These are phyloP conservation scores for Cabera pusaria DNA, from an alignment of 2,888 invertebrate genomes.

Conservation along the genomic window DNA sequence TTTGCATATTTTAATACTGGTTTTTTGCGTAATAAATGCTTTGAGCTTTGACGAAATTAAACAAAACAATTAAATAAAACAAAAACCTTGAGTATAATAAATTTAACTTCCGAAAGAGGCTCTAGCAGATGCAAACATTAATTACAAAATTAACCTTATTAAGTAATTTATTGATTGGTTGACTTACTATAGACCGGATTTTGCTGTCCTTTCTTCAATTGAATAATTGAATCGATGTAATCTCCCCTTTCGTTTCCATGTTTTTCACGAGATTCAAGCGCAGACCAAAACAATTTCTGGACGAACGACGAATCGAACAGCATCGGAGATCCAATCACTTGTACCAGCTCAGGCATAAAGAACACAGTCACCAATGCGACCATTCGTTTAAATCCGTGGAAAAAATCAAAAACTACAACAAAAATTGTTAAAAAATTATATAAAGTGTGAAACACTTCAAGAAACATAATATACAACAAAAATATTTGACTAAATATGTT, in stretches of 20 bases:
- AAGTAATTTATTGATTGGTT: no score
- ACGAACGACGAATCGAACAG: slow-evolving; percentile 33
- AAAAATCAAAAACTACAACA: slow-evolving; percentile 32
- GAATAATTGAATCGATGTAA: slow-evolving; percentile 35
- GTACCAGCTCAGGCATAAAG: slow-evolving; percentile 36
- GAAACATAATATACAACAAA: no score
- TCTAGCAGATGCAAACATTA: no score
- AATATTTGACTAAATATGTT: slow-evolving; percentile 9
- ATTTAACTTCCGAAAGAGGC: no score
- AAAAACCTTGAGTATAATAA: no score
- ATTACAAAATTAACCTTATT: no score
- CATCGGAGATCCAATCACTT: slow-evolving; percentile 29
- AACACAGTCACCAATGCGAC: slow-evolving; percentile 36
- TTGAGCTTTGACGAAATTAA: no score
- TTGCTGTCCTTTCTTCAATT: slow-evolving; percentile 35
- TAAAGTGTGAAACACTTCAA: no score
- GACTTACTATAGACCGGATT: slow-evolving; percentile 36
- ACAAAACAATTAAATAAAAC: no score
- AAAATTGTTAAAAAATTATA: no score
- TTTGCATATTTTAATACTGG: no score
- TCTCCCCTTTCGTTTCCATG: slow-evolving; percentile 33
- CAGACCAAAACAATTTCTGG: slow-evolving; percentile 33
- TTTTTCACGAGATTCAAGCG: slow-evolving; percentile 31
- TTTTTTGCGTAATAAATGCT: no score
- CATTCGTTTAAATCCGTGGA: slow-evolving; percentile 37